phyloP scores from a whole-genome alignment of 1,140 invertebrate species.

The Rhopalosiphum maidis region DNA sequence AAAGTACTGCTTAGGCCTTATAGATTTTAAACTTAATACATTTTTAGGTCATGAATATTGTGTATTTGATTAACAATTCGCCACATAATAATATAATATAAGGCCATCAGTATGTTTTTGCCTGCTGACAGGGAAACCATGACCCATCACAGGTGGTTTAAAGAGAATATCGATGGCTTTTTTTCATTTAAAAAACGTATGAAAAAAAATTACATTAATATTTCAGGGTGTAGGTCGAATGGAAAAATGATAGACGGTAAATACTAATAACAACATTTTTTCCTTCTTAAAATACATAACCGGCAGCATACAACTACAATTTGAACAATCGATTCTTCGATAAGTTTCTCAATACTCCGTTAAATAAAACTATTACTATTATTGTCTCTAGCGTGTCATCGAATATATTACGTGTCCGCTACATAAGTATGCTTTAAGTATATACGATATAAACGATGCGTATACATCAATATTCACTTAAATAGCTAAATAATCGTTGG shows the following conservation, averaged over 20 bases:
- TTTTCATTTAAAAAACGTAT: background rate
- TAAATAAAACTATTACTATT: background rate
- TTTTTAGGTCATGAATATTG: background rate
- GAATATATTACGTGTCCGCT: background rate
- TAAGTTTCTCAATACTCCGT: background rate
- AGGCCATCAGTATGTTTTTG: background rate
- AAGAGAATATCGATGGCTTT: background rate
- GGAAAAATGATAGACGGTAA: background rate
- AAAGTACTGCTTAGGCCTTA: background rate
- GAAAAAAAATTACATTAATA: background rate
- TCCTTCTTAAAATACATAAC: background rate
- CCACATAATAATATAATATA: background rate
- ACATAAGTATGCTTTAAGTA: background rate
- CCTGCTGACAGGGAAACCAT: constrained; percentile 11
- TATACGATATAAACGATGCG: background rate
- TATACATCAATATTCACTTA: background rate
- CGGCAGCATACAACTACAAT: background rate
- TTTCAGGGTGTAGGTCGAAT: background rate
- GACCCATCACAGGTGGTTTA: background rate
- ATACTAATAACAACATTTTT: background rate
- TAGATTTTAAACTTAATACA: background rate
- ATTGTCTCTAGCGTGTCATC: background rate
- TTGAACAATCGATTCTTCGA: background rate
- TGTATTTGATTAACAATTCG: background rate
- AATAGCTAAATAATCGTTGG: constrained; percentile 22